A percentile compares a stretch with the other conserved stretches of the same genome.
phyloP scores from a whole-genome alignment of 2,113 vertebrate species.

The Capreolus pygargus region DNA sequence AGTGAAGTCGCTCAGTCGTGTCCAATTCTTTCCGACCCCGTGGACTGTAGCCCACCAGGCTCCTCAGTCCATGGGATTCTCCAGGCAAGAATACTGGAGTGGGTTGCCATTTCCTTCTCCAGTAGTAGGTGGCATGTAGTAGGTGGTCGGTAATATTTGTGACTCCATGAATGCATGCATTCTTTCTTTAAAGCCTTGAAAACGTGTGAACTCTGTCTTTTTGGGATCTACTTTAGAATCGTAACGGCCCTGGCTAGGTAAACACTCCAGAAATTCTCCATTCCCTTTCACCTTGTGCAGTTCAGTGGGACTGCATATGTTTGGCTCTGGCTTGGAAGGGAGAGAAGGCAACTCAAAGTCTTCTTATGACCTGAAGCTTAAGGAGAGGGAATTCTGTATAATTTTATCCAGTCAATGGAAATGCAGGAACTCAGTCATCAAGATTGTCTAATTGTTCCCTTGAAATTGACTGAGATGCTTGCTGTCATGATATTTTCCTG shows the following conservation, averaged over 20 bases:
- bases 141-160: not conserved
- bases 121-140: not conserved
- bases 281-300: not conserved
- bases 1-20: not conserved
- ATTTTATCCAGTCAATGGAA: not conserved
- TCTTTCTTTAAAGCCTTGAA: not conserved
- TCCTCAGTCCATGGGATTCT: not conserved
- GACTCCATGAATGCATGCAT: not conserved
- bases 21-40: accelerated
- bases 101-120: not conserved
- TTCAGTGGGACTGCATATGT: not conserved
- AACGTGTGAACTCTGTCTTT: not conserved
- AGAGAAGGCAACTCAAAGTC: not conserved
- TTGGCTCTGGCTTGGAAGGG: not conserved
- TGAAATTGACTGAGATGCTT: not conserved
- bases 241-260: not conserved
- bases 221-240: not conserved
- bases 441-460: not conserved
- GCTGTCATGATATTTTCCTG: not conserved
- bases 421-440: not conserved
- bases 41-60: not conserved
- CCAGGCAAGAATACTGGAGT: not conserved
- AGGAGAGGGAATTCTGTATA: not conserved
- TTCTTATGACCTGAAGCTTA: not conserved
- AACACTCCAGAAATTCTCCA: not conserved